phyloP scores from a whole-genome alignment of 2,888 invertebrate species.

The Tineola bisselliella region DNA sequence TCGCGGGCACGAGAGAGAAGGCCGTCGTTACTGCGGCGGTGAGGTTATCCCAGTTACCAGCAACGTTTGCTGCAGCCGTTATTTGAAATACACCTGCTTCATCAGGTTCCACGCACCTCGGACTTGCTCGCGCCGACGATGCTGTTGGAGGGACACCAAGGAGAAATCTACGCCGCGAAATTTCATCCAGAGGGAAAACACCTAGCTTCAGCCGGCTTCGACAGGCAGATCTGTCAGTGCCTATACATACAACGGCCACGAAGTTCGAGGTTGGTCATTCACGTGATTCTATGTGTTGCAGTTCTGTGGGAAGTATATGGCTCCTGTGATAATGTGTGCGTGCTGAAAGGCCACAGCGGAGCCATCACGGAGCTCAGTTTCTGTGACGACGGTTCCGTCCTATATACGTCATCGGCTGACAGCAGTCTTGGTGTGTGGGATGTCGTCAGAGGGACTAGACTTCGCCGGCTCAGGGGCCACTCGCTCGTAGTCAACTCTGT shows the following conservation, averaged over 20 bases:
- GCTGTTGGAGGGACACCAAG: slow-evolving; percentile 95
- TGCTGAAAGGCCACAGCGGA: slow-evolving; percentile 94
- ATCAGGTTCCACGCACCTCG: slow-evolving; percentile 82
- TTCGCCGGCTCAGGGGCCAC: slow-evolving; percentile 91
- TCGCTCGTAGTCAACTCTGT: slow-evolving; percentile 79
- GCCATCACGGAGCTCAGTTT: slow-evolving; percentile 94
- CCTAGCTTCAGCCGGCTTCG: slow-evolving; percentile 94
- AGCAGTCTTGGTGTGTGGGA: slow-evolving; percentile 97
- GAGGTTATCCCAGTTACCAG: slow-evolving; percentile 30
- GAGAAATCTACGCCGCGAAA: slow-evolving; percentile 91
- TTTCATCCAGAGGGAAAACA: slow-evolving; percentile 98
- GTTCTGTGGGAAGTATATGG: slow-evolving; percentile 97
- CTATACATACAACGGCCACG: background rate
- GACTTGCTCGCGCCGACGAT: slow-evolving; percentile 93
- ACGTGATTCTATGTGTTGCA: slow-evolving; percentile 37
- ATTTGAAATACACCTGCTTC: background rate
- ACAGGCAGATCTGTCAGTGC: slow-evolving; percentile 90
- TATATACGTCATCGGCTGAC: slow-evolving; percentile 94
- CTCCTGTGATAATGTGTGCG: slow-evolving; percentile 96
- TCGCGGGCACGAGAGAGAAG: slow-evolving; percentile 77
- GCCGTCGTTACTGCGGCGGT: slow-evolving; percentile 77
- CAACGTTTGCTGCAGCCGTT: background rate
- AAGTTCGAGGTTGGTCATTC: background rate
- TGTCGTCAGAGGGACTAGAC: slow-evolving; percentile 83
- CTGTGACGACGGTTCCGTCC: slow-evolving; percentile 82